phyloP scores from a whole-genome alignment of 2,113 vertebrate species.

The Anarhynchus alexandrinus region DNA sequence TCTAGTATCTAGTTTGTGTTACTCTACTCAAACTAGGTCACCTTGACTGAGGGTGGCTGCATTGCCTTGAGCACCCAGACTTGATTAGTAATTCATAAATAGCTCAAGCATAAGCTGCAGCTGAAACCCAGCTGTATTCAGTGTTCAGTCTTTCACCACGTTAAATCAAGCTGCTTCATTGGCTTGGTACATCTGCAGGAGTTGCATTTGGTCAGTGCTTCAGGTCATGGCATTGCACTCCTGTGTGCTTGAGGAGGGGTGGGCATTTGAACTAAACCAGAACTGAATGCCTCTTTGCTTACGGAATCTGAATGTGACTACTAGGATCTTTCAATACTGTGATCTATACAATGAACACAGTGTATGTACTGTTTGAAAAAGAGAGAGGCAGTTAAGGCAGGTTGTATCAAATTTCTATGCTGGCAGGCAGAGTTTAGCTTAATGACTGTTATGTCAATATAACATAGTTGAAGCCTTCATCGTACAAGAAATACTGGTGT shows the following conservation, averaged over 20 bases:
- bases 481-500: not conserved
- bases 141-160: not conserved
- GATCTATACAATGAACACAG: constrained; percentile 11
- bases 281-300: not conserved
- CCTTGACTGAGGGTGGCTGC: not conserved
- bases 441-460: not conserved
- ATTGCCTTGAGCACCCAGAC: not conserved
- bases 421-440: not conserved
- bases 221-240: not conserved
- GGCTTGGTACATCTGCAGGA: not conserved
- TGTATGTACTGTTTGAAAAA: constrained; percentile 11
- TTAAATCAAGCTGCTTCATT: not conserved
- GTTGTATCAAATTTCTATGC: not conserved
- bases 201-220: not conserved
- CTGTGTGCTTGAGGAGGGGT: not conserved
- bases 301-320: not conserved
- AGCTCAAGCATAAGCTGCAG: not conserved
- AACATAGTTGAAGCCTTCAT: not conserved
- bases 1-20: not conserved
- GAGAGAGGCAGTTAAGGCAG: not conserved
- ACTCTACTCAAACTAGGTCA: not conserved
- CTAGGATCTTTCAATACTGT: not conserved
- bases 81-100: not conserved
- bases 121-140: not conserved
- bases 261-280: not conserved